A percentile compares a stretch with the other conserved stretches of the same genome.
phyloP scores from a whole-genome alignment of 1,140 invertebrate genomes.

The Drosophila dunni region DNA sequence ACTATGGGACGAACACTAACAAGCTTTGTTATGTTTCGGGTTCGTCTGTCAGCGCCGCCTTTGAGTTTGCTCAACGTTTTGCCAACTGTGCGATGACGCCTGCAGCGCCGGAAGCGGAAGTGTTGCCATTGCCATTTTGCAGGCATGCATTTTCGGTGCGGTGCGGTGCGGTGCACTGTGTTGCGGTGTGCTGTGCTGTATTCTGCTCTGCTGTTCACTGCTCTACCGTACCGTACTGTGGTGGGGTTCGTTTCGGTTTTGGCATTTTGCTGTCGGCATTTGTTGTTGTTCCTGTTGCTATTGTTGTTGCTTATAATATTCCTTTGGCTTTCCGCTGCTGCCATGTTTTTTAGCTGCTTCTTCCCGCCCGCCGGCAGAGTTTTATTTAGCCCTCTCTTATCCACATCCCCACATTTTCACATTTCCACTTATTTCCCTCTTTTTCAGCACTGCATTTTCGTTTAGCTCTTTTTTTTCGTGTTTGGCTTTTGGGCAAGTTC shows the following conservation, averaged over 20 bases:
- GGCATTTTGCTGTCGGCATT: constrained; percentile 50
- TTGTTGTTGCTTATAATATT: constrained; percentile 69
- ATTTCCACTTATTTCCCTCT: background rate
- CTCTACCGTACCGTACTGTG: background rate
- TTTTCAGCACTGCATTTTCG: constrained; percentile 5
- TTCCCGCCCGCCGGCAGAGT: constrained; percentile 7
- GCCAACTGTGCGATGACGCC: constrained; percentile 77
- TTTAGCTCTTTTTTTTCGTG: constrained; percentile 12
- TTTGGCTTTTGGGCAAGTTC: constrained; percentile 48
- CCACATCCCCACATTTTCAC: constrained; percentile 12
- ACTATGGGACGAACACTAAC: constrained; percentile 68
- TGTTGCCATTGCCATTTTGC: constrained; percentile 82
- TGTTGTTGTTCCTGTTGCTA: constrained; percentile 43
- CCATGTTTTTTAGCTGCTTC: constrained; percentile 44
- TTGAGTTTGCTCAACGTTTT: constrained; percentile 59
- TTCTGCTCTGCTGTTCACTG: no score
- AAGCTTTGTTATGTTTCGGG: constrained; percentile 76
- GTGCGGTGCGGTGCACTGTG: constrained; percentile 13
- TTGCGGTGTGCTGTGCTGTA: constrained; percentile 4
- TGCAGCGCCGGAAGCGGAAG: constrained; percentile 78
- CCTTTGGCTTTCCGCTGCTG: constrained; percentile 74
- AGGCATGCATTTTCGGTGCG: constrained; percentile 68
- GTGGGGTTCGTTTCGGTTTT: constrained; percentile 44
- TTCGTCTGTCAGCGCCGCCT: constrained; percentile 38
- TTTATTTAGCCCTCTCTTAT: constrained; percentile 1